phyloP scores from a whole-genome alignment of 2,888 invertebrate genomes.

The Metalampra italica region DNA sequence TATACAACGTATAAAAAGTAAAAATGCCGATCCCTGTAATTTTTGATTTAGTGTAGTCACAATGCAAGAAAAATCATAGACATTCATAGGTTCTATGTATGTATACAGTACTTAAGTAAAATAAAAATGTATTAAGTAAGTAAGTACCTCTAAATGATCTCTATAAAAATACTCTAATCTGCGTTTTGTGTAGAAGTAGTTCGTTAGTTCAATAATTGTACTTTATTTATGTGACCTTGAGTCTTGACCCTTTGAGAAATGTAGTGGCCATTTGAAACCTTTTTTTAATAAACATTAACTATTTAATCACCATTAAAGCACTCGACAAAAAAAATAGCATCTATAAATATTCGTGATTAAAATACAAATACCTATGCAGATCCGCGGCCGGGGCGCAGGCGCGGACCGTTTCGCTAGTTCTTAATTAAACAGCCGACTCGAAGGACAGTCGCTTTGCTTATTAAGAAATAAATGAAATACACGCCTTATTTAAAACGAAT shows the following conservation, averaged over 20 bases:
- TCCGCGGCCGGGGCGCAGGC: slow-evolving; percentile 23
- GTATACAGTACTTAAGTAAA: too few relatives aligned
- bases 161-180: too few relatives aligned
- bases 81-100: too few relatives aligned
- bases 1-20: too few relatives aligned
- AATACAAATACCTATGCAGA: slow-evolving; percentile 51
- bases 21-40: too few relatives aligned
- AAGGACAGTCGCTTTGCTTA: slow-evolving; percentile 49
- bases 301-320: slow-evolving; percentile 37
- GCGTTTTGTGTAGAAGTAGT: too few relatives aligned
- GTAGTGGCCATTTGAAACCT: background rate
- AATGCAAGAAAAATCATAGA: too few relatives aligned
- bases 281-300: slow-evolving; percentile 25
- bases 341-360: slow-evolving; percentile 59
- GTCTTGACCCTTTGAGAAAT: background rate
- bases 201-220: background rate
- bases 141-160: too few relatives aligned
- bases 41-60: too few relatives aligned
- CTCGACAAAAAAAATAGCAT: slow-evolving; percentile 37
- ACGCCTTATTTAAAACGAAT: slow-evolving; percentile 42
- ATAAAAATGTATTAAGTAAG: too few relatives aligned
- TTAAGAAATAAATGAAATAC: slow-evolving; percentile 67
- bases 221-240: background rate
- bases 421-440: slow-evolving; percentile 59
- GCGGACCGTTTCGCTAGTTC: slow-evolving; percentile 36